Conservation (phyloP, 2,113 vertebrate species). For the Platysteira castanea region DNA sequence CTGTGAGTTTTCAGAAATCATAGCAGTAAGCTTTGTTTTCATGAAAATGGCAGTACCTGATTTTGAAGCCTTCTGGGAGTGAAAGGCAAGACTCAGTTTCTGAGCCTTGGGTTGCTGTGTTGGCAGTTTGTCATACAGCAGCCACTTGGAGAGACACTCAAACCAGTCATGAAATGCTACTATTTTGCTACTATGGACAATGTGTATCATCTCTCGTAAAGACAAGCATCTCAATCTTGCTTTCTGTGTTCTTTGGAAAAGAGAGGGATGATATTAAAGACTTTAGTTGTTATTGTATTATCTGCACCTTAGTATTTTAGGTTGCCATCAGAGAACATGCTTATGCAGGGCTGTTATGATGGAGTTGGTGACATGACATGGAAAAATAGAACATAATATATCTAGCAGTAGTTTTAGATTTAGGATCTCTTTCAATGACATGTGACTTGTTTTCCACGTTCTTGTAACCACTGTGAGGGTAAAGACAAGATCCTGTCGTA, state of each 20-base stretch:
- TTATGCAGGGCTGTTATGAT: neutral
- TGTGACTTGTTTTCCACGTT: neutral
- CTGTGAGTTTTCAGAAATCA: neutral
- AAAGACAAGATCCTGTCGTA: rapidly evolving
- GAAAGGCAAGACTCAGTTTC: neutral
- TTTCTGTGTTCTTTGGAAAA: neutral
- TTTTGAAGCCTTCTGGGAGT: neutral
- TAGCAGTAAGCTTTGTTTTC: neutral
- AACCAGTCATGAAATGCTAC: neutral
- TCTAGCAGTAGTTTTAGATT: neutral
- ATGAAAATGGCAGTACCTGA: neutral
- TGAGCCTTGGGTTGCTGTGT: neutral
- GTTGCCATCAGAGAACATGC: neutral
- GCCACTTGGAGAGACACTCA: neutral
- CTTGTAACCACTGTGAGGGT: neutral
- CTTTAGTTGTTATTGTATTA: neutral
- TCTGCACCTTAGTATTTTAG: neutral
- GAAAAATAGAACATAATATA: neutral
- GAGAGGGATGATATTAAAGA: neutral
- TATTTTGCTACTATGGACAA: neutral
- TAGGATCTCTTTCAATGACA: neutral
- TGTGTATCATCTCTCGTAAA: neutral
- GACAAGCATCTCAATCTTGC: neutral
- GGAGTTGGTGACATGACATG: neutral
- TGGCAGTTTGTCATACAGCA: neutral